A percentile compares a stretch with the other conserved stretches of the same genome.
Evolutionary conservation across 2,888 invertebrate genomes (phyloP).

Genomic region (Calliphora vomitoria): DNA sequence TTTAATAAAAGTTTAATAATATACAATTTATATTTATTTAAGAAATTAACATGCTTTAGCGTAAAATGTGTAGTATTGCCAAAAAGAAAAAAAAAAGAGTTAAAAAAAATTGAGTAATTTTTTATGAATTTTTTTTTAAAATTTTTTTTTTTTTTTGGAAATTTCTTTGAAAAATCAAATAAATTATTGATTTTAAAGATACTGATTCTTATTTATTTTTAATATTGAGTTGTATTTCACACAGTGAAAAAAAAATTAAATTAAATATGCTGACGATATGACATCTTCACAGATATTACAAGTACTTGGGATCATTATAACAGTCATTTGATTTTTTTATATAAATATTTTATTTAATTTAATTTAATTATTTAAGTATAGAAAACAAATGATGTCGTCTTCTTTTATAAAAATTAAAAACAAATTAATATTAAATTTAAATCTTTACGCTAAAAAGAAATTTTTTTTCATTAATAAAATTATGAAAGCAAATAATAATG

Average conservation of each 20-base stretch:
- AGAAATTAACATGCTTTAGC: slow-evolving; percentile 63
- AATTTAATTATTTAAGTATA: slow-evolving; percentile 47
- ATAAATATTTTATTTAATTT: slow-evolving; percentile 12
- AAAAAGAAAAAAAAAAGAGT: slow-evolving; percentile 29
- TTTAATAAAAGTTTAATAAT: slow-evolving; percentile 44
- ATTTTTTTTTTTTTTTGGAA: no score
- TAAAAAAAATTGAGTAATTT: slow-evolving; percentile 21
- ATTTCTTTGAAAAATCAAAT: slow-evolving; percentile 40
- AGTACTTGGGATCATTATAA: slow-evolving; percentile 56
- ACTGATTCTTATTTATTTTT: neutral
- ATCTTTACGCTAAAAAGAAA: slow-evolving; percentile 19
- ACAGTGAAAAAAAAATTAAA: slow-evolving; percentile 66
- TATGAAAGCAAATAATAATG: slow-evolving; percentile 43
- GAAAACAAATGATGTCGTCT: slow-evolving; percentile 17
- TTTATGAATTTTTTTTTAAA: no score
- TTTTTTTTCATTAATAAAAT: slow-evolving; percentile 29
- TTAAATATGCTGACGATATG: slow-evolving; percentile 23
- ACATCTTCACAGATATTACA: slow-evolving; percentile 49
- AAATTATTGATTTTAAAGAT: slow-evolving; percentile 45
- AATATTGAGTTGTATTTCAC: slow-evolving; percentile 64
- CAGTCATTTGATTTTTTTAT: slow-evolving; percentile 35
- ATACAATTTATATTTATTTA: slow-evolving; percentile 52
- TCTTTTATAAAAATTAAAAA: slow-evolving; percentile 48
- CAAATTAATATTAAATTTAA: slow-evolving; percentile 42
- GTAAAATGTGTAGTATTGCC: slow-evolving; percentile 34